A percentile compares a stretch with the other conserved stretches of the same genome.
Evolutionary conservation across 2,797 vertebrate genomes (phyloP).

Genomic region (Anas bernieri): DNA sequence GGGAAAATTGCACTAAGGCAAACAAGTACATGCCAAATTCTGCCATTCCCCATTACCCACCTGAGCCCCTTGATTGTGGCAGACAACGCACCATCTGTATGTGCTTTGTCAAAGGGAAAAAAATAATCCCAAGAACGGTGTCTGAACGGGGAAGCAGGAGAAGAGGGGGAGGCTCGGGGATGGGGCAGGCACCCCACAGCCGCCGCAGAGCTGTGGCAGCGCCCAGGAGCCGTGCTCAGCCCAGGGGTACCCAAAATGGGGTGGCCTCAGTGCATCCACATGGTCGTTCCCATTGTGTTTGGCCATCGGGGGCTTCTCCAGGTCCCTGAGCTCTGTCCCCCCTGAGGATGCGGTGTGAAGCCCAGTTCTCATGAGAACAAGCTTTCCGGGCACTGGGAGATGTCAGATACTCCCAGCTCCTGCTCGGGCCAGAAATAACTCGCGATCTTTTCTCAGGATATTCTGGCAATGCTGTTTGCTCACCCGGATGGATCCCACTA

Average conservation of each 20-base stretch:
- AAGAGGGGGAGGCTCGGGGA: not conserved
- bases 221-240: not conserved
- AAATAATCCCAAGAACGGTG: conserved; percentile 65
- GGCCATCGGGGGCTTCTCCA: not conserved
- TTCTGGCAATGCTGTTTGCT: conserved; percentile 5
- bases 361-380: not conserved
- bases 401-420: not conserved
- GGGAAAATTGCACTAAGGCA: conserved; percentile 82
- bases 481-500: not conserved
- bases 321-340: not conserved
- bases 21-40: conserved; percentile 81
- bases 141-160: conserved; percentile 51
- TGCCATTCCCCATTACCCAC: conserved; percentile 89
- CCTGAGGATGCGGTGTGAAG: fast-evolving
- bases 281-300: fast-evolving
- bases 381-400: not conserved
- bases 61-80: conserved; percentile 85
- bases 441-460: not conserved
- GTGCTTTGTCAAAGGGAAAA: conserved; percentile 78
- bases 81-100: conserved; percentile 85
- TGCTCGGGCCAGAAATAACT: conserved; percentile 7
- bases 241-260: not conserved
- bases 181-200: not conserved
- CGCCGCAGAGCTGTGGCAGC: not conserved
- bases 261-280: not conserved